Evolutionary conservation across 1,140 invertebrate genomes (phyloP).

Genomic region (Oryctes rhinoceros): DNA sequence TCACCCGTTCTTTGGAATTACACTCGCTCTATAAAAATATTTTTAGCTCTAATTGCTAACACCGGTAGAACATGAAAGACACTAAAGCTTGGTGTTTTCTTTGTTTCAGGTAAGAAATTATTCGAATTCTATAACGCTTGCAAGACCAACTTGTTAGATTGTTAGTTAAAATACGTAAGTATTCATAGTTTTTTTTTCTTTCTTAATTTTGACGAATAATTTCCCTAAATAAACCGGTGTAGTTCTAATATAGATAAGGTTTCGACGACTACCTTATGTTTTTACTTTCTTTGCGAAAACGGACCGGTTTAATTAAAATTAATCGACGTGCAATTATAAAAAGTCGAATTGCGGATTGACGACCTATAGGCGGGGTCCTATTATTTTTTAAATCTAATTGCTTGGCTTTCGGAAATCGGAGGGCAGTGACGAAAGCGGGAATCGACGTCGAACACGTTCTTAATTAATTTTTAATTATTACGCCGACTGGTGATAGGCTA

Average conservation of each 20-base stretch:
- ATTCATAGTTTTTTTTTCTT: no score
- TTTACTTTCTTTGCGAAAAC: no score
- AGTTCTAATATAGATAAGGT: no score
- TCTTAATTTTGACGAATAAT: no score
- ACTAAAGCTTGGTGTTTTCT: neutral
- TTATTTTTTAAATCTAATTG: conserved; percentile 7
- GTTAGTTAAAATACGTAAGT: no score
- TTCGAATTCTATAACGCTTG: neutral
- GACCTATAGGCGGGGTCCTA: neutral
- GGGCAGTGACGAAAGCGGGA: neutral
- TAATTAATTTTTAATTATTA: neutral
- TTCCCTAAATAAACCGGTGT: no score
- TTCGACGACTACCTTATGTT: no score
- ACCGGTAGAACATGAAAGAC: neutral
- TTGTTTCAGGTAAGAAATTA: conserved; percentile 28
- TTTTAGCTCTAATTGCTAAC: conserved; percentile 10
- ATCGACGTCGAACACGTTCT: neutral
- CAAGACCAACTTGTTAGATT: no score
- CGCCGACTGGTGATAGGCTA: neutral
- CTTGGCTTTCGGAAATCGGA: neutral
- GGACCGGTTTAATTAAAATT: neutral
- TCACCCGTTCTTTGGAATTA: conserved; percentile 22
- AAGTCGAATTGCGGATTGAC: neutral
- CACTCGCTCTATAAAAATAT: conserved; percentile 29
- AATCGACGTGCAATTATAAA: neutral